Evolutionary conservation across 64 coral and sea anemone species (phyloP), one percentile per base, ranked within the genome.

Genomic region (Anthopleura sola): DNA sequence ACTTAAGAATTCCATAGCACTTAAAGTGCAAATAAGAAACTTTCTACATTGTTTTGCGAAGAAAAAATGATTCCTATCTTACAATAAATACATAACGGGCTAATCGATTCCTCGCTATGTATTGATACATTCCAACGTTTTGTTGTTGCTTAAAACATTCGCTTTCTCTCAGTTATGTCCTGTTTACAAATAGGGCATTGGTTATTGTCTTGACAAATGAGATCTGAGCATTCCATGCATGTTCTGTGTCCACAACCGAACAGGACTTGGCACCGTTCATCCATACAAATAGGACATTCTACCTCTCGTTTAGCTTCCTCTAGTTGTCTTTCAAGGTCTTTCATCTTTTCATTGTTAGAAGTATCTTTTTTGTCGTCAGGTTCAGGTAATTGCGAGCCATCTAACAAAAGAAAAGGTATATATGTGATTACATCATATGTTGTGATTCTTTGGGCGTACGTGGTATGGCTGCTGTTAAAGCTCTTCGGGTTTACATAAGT

Each of bases 181-280:
- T 71, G n/a, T 34, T 71, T 71, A 71, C 66, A 71, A 71, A 71
- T 29, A 71, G 66, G 66, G 29, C 66, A 71, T 34, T 71, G n/a
- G 29, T 29, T 71, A 9, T 62, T 62, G 24, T 2, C 24, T n/a
- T 24, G 58, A 62, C 58, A 1, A 71, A 71, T 71, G 16, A 71
- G 11, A 1, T 71, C 66, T 34, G 66, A 71, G 31, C 66, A 71
- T 5, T 71, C 31, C 28, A 31, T 33, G 16, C 66, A 71, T 32
- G 28, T 71, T 15, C 15, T 34, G 14, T 71, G 66, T 15, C 66
- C 66, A 71, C 66, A 71, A 34, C 66, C 29, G 29, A 71, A 71
- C 23, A 71, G 13, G 28, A 71, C 28, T 16, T 71, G 34, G 66
- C 66, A 16, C 9, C 31, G 66, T 71, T 71, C 66, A 34, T 71